Base-by-base conservation (phyloP, 2,888 invertebrate species). In the Romanomermis culicivorax region DNA sequence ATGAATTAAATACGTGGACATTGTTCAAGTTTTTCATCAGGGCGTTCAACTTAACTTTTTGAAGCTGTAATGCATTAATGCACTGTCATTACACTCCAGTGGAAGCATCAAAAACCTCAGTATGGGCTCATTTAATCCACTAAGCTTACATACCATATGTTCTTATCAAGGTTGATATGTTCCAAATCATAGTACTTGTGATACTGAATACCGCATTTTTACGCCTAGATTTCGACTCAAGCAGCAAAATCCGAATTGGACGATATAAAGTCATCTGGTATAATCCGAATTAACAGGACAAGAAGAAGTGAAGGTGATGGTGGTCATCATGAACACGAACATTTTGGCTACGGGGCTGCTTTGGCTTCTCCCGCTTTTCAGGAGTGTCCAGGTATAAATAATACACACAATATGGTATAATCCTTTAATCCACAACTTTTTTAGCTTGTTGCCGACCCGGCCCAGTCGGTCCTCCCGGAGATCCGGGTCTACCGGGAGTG, bases 401-500 rank as follows among this genome's bases (percentile, higher is more conserved):
- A 36, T 36, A 45, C 14, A 45, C 23, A 23, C 47, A 45, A 45
- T 11, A 11, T 7, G 7, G 11, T 36, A 17, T 17, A 36, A 36
- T 36, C 17, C 29, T 25, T 25, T 49, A 11, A 25, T 27, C n/a
- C n/a, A n/a, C n/a, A n/a, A n/a, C n/a, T 4, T 47, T 53, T 52
- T 29, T 29, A 53, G 53, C 53, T 3, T 53, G 53, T 26, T 53
- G 53, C 29, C 52, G 23, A 20, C 68, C 67, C 1, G 67, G 67
- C 25, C 62, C 64, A 27, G 56, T 60, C 7, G 64, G 64, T 26
- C 64, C 63, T 2, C 52, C 56, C 1, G 66, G 66, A 50, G 64
- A 64, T 52, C 55, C 61, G 4, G 64, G 64, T 7, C 58, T 65
- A n/a, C 65, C 64, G 64, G 66, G 60, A 66, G 64, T 52, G 67